Base-by-base conservation (phyloP, 2,797 vertebrate species). In the Xyrichtys novacula region DNA sequence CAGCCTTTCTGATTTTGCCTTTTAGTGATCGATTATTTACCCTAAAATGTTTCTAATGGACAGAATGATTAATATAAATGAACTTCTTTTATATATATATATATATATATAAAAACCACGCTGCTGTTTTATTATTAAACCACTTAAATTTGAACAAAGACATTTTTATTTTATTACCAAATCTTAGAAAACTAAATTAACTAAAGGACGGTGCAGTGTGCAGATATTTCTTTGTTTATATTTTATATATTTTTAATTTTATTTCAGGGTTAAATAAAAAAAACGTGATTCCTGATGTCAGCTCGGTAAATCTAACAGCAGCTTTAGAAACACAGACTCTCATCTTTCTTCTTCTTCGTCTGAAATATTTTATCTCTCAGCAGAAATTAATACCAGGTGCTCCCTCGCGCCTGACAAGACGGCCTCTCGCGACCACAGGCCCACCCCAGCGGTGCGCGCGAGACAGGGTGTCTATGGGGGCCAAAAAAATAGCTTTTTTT, bases 331-430 rank as follows among this genome's bases (percentile, higher is more conserved):
- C n/a, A n/a, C n/a, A n/a, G n/a, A n/a, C 31, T 34, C 32, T 12
- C 14, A 9, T 34, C 4, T 2, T 34, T 49, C 43, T n/a, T 1
- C 47, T 40, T 44, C 66, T 57, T 32, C 28, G n/a, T 20, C 49
- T 57, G 48, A 42, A 65, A 81, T 59, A 50, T 64, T 73, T 82
- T 80, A 86, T 88, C 84, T 88, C 34, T 7, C 32, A 71, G 57
- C 65, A 78, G 67, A 80, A 88, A 90, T 85, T 65, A 88, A 87
- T 81, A 71, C 83, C 88, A 91, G 88, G 87, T 90, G 88, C 78
- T 70, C 81, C 36, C 72, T 76, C 66, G 74, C 82, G 80, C 77
- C 65, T 87, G 81, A 80, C 65, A 75, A 23, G 61, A 43, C 62
- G 71, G 84, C 78, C 82, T 89, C 71, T 79, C 40, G 54, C 60